Evolutionary conservation across 2,113 vertebrate species (phyloP), one percentile per base, ranked within the genome.

Genomic region (Anhinga rufa): DNA sequence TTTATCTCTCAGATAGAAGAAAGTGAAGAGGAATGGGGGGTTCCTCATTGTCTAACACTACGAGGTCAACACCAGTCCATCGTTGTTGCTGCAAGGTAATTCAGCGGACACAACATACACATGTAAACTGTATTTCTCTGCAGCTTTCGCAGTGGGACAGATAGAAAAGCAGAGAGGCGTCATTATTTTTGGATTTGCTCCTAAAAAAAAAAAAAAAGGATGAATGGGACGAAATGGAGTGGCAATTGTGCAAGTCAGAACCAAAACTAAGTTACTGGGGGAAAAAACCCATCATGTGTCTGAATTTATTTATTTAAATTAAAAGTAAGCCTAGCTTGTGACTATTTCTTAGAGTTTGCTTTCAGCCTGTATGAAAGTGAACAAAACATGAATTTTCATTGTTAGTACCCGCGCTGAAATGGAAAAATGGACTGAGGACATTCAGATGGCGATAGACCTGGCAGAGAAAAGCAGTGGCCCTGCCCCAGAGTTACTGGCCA

Each of bases 21-120:
- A 93, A 99, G 99, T 36, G 99, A 99, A 92, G 99, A 99, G 6
- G 99, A 99, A 95, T 99, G 99, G 99, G 99, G 99, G 0, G 99
- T 99, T 85, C 99, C 99, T 77, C 98, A 99, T 86, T 99, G 99
- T 95, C 99, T 99, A 87, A 99, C 99, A 1, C 95, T 99, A 75
- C 98, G 98, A 61, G 99, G 98, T 91, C 98, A 99, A 96, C 98
- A 98, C 49, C 99, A 99, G 97, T 99, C 99, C 72, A 98, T 99
- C 74, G 95, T 99, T 48, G 98, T 99, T 84, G 99, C 99, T 49
- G 99, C 99, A 88, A 99, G 99, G 99, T 99, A 98, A 98, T 49
- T 40, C 12, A 6, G 7, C 38, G 36, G 28, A 71, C 68, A n/a
- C 25, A 44, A 26, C 6, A 9, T 22, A 5, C 34, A 8, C 31